A percentile compares a stretch with the other conserved stretches of the same genome.
phyloP scores from a whole-genome alignment of 2,797 vertebrate genomes.

The Mormyrops attenuatus region DNA sequence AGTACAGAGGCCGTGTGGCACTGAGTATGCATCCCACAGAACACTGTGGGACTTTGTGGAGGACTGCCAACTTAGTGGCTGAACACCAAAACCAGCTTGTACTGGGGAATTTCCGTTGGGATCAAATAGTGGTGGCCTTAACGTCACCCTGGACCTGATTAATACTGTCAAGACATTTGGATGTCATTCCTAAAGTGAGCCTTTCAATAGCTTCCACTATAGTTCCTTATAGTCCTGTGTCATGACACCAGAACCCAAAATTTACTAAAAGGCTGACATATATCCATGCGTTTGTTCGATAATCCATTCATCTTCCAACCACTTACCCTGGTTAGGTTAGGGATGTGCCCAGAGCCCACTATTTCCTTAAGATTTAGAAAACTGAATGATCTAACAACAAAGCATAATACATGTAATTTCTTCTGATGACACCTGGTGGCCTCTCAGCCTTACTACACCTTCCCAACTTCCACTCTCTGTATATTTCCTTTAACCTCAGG shows the following conservation, averaged over 20 bases:
- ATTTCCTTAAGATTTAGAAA: neutral
- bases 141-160: neutral
- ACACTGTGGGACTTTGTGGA: neutral
- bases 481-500: neutral
- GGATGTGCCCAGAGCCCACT: neutral
- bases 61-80: neutral
- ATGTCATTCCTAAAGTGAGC: neutral
- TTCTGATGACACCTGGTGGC: constrained; percentile 18
- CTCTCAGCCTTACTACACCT: neutral
- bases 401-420: neutral
- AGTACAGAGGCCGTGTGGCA: neutral
- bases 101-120: neutral
- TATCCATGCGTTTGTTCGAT: neutral
- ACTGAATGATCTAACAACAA: neutral
- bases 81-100: neutral
- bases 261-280: neutral
- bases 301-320: neutral
- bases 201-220: neutral
- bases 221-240: neutral
- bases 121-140: neutral
- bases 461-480: neutral
- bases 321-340: neutral
- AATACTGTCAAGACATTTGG: neutral
- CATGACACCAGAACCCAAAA: neutral
- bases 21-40: neutral